These are phyloP conservation scores for Myoxocephalus aenaeus DNA, from an alignment of 2,797 vertebrate species.

Conservation along the genomic window DNA sequence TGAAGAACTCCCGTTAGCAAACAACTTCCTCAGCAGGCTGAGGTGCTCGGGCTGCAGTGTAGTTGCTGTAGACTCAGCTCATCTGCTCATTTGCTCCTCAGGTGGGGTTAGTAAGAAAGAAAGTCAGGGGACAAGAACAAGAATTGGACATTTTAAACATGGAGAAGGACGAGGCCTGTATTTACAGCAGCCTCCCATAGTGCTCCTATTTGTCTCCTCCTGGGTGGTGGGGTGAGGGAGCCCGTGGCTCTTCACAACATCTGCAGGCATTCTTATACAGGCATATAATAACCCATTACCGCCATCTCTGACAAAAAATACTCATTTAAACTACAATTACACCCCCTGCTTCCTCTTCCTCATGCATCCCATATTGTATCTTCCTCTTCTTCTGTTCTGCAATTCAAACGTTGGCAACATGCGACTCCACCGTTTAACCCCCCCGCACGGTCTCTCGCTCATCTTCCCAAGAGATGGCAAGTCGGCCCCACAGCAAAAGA, in stretches of 20 bases:
- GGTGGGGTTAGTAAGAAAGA: constrained; percentile 39
- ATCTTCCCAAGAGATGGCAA: constrained; percentile 40
- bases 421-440: constrained; percentile 50
- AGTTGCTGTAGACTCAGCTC: constrained; percentile 32
- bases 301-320: constrained; percentile 83
- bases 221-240: constrained; percentile 59
- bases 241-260: constrained; percentile 71
- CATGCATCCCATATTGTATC: constrained; percentile 65
- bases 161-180: constrained; percentile 66
- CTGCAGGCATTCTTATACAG: constrained; percentile 74
- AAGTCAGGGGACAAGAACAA: constrained; percentile 44
- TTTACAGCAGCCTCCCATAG: constrained; percentile 78
- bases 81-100: constrained; percentile 59
- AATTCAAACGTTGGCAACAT: constrained; percentile 61
- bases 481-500: constrained; percentile 30
- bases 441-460: constrained; percentile 34
- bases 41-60: constrained; percentile 13
- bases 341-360: constrained; percentile 77
- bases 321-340: constrained; percentile 85
- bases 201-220: constrained; percentile 79
- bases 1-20: constrained; percentile 56
- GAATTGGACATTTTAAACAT: constrained; percentile 70
- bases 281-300: constrained; percentile 83
- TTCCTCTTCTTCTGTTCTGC: constrained; percentile 65
- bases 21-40: constrained; percentile 60